phyloP scores from a whole-genome alignment of 1,140 invertebrate genomes.

The Drosophila sp. region DNA sequence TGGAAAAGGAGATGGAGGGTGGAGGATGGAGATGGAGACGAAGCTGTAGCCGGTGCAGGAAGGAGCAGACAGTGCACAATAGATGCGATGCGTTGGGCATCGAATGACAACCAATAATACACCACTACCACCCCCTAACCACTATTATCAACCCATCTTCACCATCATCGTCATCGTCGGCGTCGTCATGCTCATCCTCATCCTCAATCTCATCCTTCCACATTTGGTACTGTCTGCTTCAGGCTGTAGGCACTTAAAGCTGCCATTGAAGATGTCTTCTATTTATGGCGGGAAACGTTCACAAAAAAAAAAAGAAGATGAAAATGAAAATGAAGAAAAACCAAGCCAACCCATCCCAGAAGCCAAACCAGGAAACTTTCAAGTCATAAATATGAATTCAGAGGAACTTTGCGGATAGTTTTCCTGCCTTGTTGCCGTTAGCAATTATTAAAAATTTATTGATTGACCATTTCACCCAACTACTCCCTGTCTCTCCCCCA shows the following conservation, averaged over 20 bases:
- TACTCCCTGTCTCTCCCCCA: not conserved
- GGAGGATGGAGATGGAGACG: conserved; percentile 19
- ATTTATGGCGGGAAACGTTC: not conserved
- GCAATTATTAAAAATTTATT: conserved; percentile 81
- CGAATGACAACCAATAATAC: conserved; percentile 32
- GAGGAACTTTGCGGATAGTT: conserved; percentile 66
- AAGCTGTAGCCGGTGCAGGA: conserved; percentile 7
- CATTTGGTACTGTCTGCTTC: conserved; percentile 4
- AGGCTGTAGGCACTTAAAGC: conserved; percentile 40
- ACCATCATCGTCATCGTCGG: not conserved
- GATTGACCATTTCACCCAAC: conserved; percentile 60
- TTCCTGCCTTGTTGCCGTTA: conserved; percentile 46
- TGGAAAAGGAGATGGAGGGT: not conserved
- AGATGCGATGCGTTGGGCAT: conserved; percentile 19
- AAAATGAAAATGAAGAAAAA: conserved; percentile 10
- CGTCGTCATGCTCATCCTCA: not conserved
- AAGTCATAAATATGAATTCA: conserved; percentile 67
- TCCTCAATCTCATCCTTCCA: conserved; percentile 5
- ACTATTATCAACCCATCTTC: not conserved
- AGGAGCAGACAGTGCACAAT: conserved; percentile 26
- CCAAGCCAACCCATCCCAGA: conserved; percentile 30
- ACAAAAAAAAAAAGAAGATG: not conserved
- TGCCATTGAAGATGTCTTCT: conserved; percentile 19
- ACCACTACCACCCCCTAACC: not conserved
- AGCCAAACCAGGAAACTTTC: conserved; percentile 57